These are phyloP conservation scores for Rhynchotus rufescens DNA, from an alignment of 2,797 vertebrate genomes.

Conservation along the genomic window DNA sequence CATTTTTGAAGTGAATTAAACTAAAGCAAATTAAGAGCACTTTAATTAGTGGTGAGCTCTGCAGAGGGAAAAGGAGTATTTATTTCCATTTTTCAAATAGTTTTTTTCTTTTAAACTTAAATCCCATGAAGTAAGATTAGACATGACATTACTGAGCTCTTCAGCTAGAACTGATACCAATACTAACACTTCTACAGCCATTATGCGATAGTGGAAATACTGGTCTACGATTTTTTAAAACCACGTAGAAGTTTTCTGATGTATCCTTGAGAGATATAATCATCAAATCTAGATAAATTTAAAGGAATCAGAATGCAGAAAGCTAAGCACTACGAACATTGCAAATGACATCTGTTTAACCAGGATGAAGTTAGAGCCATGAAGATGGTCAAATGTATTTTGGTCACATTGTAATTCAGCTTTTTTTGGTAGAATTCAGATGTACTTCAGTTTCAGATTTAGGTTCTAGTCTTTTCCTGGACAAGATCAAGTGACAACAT, in stretches of 20 bases:
- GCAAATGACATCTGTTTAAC: background rate
- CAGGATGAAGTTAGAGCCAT: background rate
- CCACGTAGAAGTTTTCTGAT: background rate
- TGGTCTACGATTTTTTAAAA: background rate
- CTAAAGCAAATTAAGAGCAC: constrained; percentile 22
- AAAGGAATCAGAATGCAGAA: background rate
- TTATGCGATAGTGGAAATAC: background rate
- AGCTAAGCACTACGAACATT: background rate
- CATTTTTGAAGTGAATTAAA: constrained; percentile 31
- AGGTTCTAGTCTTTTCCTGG: constrained; percentile 34
- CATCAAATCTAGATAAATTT: background rate
- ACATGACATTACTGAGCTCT: background rate
- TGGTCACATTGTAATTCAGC: background rate
- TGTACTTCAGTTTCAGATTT: constrained; percentile 18
- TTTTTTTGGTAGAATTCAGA: constrained; percentile 17
- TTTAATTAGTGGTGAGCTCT: constrained; percentile 44
- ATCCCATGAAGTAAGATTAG: background rate
- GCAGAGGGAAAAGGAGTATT: background rate
- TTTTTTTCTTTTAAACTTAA: background rate
- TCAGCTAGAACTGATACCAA: background rate
- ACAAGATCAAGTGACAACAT: constrained; percentile 61
- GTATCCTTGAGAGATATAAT: background rate
- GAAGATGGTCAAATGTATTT: constrained; percentile 7
- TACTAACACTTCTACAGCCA: background rate
- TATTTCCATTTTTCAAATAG: background rate